phyloP scores from a whole-genome alignment of 1,140 invertebrate genomes.

The Gonioctena quinquepunctata region DNA sequence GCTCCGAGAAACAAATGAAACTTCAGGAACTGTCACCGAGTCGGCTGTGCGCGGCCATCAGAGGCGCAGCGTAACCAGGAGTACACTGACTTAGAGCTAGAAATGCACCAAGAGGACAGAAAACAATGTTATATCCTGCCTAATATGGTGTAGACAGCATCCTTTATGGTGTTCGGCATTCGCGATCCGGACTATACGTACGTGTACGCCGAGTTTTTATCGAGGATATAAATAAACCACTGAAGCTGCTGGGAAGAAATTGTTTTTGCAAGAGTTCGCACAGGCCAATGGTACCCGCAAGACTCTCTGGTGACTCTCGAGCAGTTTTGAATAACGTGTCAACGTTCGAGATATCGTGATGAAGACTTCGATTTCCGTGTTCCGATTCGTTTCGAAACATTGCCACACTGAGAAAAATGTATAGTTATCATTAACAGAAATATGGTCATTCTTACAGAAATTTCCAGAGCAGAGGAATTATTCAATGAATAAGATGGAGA shows the following conservation, averaged over 20 bases:
- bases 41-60: background rate
- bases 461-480: no score
- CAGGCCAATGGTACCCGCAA: background rate
- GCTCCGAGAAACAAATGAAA: no score
- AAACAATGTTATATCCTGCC: conserved; percentile 36
- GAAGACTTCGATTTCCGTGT: no score
- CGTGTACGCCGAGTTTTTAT: conserved; percentile 25
- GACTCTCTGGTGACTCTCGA: background rate
- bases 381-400: no score
- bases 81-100: conserved; percentile 16
- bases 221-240: conserved; percentile 36
- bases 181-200: background rate
- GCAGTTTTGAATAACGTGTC: background rate
- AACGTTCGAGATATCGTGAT: no score
- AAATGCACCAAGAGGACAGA: conserved; percentile 16
- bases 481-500: no score
- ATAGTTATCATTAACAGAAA: no score
- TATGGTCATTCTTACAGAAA: no score
- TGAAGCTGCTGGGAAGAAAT: conserved; percentile 18
- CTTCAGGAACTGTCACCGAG: background rate
- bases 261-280: conserved; percentile 6
- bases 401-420: no score
- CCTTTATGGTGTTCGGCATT: conserved; percentile 9
- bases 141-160: conserved; percentile 33
- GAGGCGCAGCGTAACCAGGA: background rate